Evolutionary conservation across 1,140 invertebrate genomes (phyloP).

Genomic region (Penaeus chinensis): DNA sequence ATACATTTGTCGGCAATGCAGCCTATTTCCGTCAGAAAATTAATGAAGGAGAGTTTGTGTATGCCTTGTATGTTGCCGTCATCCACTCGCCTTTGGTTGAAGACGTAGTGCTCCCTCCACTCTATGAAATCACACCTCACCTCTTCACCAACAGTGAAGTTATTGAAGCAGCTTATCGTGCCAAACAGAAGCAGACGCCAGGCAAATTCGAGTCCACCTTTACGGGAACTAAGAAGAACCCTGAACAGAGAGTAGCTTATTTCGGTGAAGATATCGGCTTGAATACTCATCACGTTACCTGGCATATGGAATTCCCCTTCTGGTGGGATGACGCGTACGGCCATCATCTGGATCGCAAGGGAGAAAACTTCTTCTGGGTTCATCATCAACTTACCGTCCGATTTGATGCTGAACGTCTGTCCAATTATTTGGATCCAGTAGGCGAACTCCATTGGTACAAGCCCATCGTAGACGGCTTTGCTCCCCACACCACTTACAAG

Average conservation of each 20-base stretch:
- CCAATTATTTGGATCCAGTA: slow-evolving; percentile 29
- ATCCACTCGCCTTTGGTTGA: slow-evolving; percentile 8
- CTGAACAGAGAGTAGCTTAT: slow-evolving; percentile 29
- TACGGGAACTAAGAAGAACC: slow-evolving; percentile 23
- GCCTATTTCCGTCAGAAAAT: slow-evolving; percentile 32
- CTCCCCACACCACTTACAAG: slow-evolving; percentile 33
- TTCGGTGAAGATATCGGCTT: slow-evolving; percentile 39
- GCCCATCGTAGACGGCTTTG: slow-evolving; percentile 15
- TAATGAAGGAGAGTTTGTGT: slow-evolving; percentile 45
- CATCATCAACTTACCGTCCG: slow-evolving; percentile 37
- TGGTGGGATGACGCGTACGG: slow-evolving; percentile 14
- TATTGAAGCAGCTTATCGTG: slow-evolving; percentile 18
- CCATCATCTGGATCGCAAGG: slow-evolving; percentile 35
- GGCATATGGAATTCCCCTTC: slow-evolving; percentile 36
- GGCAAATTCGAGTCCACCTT: slow-evolving; percentile 3
- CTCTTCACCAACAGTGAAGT: slow-evolving; percentile 38
- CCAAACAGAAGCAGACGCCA: slow-evolving; percentile 30
- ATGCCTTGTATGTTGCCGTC: slow-evolving; percentile 26
- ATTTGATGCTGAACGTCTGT: slow-evolving; percentile 37
- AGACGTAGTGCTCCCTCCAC: slow-evolving; percentile 21
- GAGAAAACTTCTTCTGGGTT: slow-evolving; percentile 44
- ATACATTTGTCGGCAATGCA: slow-evolving; percentile 26
- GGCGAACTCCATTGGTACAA: slow-evolving; percentile 32
- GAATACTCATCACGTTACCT: slow-evolving; percentile 41
- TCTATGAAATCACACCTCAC: slow-evolving; percentile 41